Conservation (phyloP, 2,797 vertebrate genomes). For the Parauchenoglanis punctatus region DNA sequence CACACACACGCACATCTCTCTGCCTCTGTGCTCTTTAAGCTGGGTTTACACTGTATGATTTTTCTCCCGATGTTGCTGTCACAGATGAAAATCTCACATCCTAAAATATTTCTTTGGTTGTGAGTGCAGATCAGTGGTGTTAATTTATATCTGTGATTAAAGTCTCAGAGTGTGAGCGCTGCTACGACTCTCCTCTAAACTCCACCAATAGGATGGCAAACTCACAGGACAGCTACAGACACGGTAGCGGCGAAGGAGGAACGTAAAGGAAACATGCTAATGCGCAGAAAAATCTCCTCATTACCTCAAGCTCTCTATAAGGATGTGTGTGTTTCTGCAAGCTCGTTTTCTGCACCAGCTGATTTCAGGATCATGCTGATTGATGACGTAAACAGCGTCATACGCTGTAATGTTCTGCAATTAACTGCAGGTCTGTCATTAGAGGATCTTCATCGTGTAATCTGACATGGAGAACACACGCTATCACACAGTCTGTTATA, state of each 20-base stretch:
- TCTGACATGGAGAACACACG: not conserved
- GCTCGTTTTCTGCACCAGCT: not conserved
- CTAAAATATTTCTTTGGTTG: not conserved
- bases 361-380: not conserved
- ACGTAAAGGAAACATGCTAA: not conserved
- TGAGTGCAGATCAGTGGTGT: not conserved
- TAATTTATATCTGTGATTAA: not conserved
- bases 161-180: not conserved
- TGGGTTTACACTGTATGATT: constrained; percentile 14
- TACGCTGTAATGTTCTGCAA: not conserved
- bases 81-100: not conserved
- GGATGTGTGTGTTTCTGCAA: not conserved
- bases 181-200: not conserved
- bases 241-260: not conserved
- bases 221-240: not conserved
- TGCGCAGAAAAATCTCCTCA: not conserved
- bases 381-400: not conserved
- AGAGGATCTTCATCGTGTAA: not conserved
- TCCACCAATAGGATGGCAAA: too few species aligned
- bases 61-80: not conserved
- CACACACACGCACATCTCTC: constrained; percentile 5
- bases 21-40: not conserved
- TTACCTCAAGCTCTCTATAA: not conserved
- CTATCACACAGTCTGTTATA: not conserved
- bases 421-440: not conserved